Conservation (phyloP, 2,888 invertebrate species). For the Drosophila suboccidentalis region DNA sequence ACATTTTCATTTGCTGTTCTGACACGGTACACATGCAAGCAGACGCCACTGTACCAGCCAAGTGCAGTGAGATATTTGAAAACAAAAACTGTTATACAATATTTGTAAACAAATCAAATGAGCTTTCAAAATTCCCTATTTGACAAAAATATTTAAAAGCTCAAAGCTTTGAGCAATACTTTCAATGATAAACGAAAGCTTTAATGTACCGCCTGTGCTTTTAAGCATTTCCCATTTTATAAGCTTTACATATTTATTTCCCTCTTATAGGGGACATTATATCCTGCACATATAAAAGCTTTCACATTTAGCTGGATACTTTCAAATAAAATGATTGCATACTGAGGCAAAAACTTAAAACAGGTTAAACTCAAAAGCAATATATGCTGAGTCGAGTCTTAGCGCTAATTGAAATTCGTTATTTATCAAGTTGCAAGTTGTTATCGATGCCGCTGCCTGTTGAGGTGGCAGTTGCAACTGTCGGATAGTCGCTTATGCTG, state of each 20-base stretch:
- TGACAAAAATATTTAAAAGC: background rate
- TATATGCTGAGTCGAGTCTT: slow-evolving; percentile 26
- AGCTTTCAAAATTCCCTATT: background rate
- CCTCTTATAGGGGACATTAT: background rate
- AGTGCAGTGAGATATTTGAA: background rate
- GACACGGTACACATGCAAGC: background rate
- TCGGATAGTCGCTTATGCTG: slow-evolving; percentile 42
- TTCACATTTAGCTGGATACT: background rate
- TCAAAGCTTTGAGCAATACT: background rate
- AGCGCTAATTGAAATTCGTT: slow-evolving; percentile 73
- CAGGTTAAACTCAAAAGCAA: slow-evolving; percentile 15
- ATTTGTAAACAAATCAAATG: background rate
- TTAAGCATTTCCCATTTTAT: background rate
- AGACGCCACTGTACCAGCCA: background rate
- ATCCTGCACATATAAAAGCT: slow-evolving; percentile 13
- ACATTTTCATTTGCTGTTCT: background rate
- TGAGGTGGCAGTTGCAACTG: slow-evolving; percentile 28
- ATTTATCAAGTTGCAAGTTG: slow-evolving; percentile 61
- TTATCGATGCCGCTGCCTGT: slow-evolving; percentile 40
- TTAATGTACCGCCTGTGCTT: background rate
- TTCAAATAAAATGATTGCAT: background rate
- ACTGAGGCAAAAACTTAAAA: background rate
- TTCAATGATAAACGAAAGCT: background rate
- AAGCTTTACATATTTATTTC: background rate
- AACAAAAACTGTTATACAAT: background rate